Evolutionary conservation across 2,888 invertebrate genomes (phyloP), one percentile per base, ranked within the genome.

Genomic region (Synanthedon myopaeformis): DNA sequence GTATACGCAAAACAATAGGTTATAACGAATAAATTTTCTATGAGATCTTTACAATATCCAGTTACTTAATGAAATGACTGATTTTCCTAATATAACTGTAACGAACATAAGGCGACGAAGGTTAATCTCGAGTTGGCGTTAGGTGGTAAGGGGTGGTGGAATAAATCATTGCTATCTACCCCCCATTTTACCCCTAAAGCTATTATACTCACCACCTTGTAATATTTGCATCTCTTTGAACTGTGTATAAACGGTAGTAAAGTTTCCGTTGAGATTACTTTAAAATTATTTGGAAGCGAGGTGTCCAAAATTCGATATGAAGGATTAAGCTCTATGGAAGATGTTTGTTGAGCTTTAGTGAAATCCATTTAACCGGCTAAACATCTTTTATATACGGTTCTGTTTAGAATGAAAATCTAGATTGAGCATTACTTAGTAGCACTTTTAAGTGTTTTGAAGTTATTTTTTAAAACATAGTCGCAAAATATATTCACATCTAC

Each of bases 211-310:
- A 13, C 45, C 45, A 45, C 45, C 45, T 45, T 45, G 45, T 45
- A 45, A 45, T 52, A 57, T 57, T 57, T 57, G 54, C 56, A 57
- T 57, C 52, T 51, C 54, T 57, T 56, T 57, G 57, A 57, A 28
- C 53, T 51, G 10, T n/a, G 51, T 55, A 52, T 45, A 45, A 12
- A 14, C n/a, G 45, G 14, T n/a, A 45, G n/a, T 45, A 45, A 35
- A 35, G 35, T 35, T 35, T 35, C 35, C 10, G 35, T 35, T 35
- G 13, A 12, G 45, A 14, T 45, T 45, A 45, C 45, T 45, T 45
- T 45, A 45, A 14, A 45, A 13, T 13, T 45, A 45, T 12, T 45
- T 35, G 35, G 35, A 35, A 35, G 10, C 35, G 35, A 35, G 35
- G 35, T 35, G 35, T 35, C 35, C 10, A 35, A 35, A 35, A 35